These are phyloP conservation scores for Byasa hedistus DNA, from an alignment of 2,888 invertebrate species.

Conservation along the genomic window DNA sequence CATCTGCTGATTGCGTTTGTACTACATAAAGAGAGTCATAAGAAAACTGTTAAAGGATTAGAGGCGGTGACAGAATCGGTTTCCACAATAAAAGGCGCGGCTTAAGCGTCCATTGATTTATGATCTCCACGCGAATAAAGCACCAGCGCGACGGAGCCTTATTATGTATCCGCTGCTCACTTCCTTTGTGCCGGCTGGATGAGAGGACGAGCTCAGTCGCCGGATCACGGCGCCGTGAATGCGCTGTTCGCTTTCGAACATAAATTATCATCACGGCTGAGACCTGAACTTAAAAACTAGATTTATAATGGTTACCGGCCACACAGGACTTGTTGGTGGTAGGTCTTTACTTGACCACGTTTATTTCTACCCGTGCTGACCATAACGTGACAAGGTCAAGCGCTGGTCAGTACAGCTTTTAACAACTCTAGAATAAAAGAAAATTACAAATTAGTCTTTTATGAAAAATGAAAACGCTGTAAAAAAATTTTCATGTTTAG, in stretches of 20 bases:
- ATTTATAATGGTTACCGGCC: too few relatives aligned
- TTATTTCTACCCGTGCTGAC: too few relatives aligned
- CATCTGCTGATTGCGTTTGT: conserved; percentile 34
- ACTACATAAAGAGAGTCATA: conserved; percentile 51
- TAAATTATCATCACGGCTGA: too few relatives aligned
- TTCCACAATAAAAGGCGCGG: conserved; percentile 61
- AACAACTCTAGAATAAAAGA: too few relatives aligned
- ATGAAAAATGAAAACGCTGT: too few relatives aligned
- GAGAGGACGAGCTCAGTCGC: conserved; percentile 38
- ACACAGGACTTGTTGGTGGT: too few relatives aligned
- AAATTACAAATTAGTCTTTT: too few relatives aligned
- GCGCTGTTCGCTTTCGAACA: conserved; percentile 5
- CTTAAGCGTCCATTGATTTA: conserved; percentile 69
- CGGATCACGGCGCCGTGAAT: conserved; percentile 18
- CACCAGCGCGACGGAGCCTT: conserved; percentile 32
- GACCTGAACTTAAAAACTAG: too few relatives aligned
- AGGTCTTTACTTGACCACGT: too few relatives aligned
- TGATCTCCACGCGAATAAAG: conserved; percentile 67
- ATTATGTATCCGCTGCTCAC: conserved; percentile 29
- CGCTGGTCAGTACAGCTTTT: too few relatives aligned
- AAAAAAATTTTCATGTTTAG: too few relatives aligned
- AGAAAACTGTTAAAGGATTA: conserved; percentile 72
- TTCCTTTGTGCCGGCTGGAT: conserved; percentile 35
- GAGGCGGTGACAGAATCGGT: conserved; percentile 67
- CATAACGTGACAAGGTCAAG: too few relatives aligned